phyloP scores from a whole-genome alignment of 2,888 invertebrate genomes.

The Diplazon laetatorius region DNA sequence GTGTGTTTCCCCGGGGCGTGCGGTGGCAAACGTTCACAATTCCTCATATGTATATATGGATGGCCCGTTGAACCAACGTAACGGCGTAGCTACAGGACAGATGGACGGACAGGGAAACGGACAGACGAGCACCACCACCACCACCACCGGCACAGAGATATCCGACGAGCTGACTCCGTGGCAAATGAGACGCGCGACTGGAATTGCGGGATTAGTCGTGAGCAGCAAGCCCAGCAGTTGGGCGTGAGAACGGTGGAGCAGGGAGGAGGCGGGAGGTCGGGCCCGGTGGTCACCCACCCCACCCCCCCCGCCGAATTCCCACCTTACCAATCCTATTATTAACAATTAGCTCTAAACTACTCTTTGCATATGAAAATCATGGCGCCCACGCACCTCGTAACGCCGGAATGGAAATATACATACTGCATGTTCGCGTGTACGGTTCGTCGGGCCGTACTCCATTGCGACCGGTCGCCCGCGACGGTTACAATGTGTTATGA shows the following conservation, averaged over 20 bases:
- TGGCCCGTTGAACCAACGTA: conserved; percentile 42
- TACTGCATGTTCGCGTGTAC: conserved; percentile 80
- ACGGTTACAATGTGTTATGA: conserved; percentile 63
- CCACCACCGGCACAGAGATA: conserved; percentile 71
- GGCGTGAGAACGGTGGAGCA: conserved; percentile 56
- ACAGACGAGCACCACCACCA: no score
- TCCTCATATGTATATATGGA: conserved; percentile 50
- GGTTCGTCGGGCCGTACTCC: conserved; percentile 49
- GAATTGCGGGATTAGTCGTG: conserved; percentile 49
- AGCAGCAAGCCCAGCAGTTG: conserved; percentile 44
- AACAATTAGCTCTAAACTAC: conserved; percentile 79
- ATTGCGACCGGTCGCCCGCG: neutral
- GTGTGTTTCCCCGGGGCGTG: conserved; percentile 27
- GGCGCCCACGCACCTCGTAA: conserved; percentile 76
- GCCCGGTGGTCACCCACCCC: no score
- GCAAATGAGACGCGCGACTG: conserved; percentile 75
- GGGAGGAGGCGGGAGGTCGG: conserved; percentile 44
- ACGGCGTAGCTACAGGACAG: conserved; percentile 59
- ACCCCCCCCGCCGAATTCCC: conserved; percentile 80
- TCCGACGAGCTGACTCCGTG: conserved; percentile 76
- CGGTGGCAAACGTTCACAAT: conserved; percentile 33
- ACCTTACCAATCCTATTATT: conserved; percentile 83
- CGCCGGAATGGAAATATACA: conserved; percentile 82
- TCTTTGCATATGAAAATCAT: conserved; percentile 51
- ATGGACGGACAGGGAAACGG: conserved; percentile 69